Conservation (phyloP, 2,113 vertebrate species). For the Girardinichthys multiradiatus region DNA sequence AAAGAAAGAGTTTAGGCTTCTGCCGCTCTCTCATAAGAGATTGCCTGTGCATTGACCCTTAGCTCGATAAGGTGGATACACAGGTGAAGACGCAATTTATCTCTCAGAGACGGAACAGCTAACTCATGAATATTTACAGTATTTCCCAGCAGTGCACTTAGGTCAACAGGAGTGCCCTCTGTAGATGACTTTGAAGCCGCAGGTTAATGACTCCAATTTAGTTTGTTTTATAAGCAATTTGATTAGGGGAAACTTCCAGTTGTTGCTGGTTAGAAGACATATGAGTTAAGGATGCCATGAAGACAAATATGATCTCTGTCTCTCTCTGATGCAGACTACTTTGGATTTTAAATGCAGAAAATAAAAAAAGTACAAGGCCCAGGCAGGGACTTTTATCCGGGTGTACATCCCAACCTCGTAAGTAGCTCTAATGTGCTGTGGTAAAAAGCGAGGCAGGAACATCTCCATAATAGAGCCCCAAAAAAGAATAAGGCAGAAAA, state of each 20-base stretch:
- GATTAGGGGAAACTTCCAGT: conserved; percentile 28
- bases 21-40: conserved; percentile 31
- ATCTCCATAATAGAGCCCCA: conserved; percentile 21
- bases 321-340: conserved; percentile 3
- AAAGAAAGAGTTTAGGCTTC: background rate
- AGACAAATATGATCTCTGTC: conserved; percentile 5
- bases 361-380: conserved; percentile 31
- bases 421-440: conserved; percentile 38
- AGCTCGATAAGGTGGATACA: conserved; percentile 52
- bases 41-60: conserved; percentile 51
- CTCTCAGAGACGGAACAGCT: conserved; percentile 26
- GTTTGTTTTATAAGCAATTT: conserved; percentile 29
- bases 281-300: background rate
- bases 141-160: conserved; percentile 15
- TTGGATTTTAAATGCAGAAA: conserved; percentile 29
- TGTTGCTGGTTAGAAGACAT: conserved; percentile 15
- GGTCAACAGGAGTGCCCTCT: conserved; percentile 49
- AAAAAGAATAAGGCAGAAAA: background rate
- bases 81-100: conserved; percentile 45
- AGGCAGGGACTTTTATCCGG: conserved; percentile 22
- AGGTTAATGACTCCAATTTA: conserved; percentile 54
- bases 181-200: conserved; percentile 47
- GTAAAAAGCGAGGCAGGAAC: conserved; percentile 17
- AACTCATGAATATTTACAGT: conserved; percentile 69
- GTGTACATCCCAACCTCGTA: conserved; percentile 21